Base-by-base conservation (phyloP, 1,140 invertebrate genomes). In the Drosophila cardini region DNA sequence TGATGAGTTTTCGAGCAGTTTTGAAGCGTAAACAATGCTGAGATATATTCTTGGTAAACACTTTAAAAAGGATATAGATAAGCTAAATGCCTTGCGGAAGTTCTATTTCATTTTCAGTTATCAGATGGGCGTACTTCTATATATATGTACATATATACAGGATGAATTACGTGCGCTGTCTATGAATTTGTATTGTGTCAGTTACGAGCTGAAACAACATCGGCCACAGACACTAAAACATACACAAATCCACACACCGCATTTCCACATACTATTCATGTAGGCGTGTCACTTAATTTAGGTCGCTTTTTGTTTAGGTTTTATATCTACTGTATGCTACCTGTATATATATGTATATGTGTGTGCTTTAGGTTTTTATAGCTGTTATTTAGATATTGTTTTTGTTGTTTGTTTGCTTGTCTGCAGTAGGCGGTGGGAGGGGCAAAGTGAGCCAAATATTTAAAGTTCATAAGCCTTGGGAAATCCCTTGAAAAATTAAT, bases 401-500 rank as follows among this genome's bases (percentile, higher is more conserved):
- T 10, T 46, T n/a, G 7, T 46, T 43, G 10, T 34, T 26, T 52
- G 45, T 36, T 43, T 69, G 56, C 40, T 52, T 62, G 30, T 36
- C 52, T 40, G n/a, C n/a, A n/a, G 21, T 26, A 4, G 21, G 21
- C 21, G 21, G 21, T 3, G 21, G 21, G 21, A 15, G 46, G 16
- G 30, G 42, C 3, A 16, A 26, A 18, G 5, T 40, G 18, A 2
- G 15, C 15, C 9, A 82, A 84, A 79, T 76, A 86, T 86, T 87
- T 87, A 78, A 86, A 86, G 82, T 86, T 87, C 45, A 76, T 86
- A 86, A 86, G 82, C 82, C 76, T 56, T 69, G 62, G 55, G 55
- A 80, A 84, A 84, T 80, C 83, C 78, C 72, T 64, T 18, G 53
- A 16, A 78, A 82, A 76, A 82, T 86, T 86, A 86, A 86, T 86